Conservation (phyloP, 2,888 invertebrate genomes). For the Drosophila meridiana region DNA sequence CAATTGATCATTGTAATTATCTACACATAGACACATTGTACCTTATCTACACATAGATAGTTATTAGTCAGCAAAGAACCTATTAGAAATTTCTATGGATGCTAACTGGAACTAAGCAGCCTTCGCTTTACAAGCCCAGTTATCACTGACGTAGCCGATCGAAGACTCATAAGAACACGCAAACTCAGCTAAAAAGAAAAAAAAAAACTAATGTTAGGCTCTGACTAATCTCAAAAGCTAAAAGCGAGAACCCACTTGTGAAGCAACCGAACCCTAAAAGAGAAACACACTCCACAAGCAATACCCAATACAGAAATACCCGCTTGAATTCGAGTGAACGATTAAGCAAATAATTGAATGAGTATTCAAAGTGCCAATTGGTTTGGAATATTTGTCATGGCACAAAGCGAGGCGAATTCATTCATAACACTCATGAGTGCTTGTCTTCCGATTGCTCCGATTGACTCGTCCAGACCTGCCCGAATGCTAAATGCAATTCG, state of each 20-base stretch:
- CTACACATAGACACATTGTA: no score
- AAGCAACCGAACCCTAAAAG: neutral
- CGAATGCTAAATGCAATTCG: slow-evolving; percentile 1
- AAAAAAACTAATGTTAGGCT: neutral
- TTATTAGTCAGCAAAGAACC: neutral
- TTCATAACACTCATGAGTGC: slow-evolving; percentile 40
- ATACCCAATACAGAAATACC: slow-evolving; percentile 9
- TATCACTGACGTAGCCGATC: neutral
- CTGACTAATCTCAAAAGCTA: slow-evolving; percentile 9
- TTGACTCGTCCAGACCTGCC: neutral
- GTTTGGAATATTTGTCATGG: slow-evolving; percentile 20
- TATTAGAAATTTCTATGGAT: no score
- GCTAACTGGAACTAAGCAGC: no score
- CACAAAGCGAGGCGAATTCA: slow-evolving; percentile 34
- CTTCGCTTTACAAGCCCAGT: neutral
- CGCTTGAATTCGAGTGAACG: slow-evolving; percentile 13
- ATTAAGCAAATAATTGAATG: slow-evolving; percentile 31
- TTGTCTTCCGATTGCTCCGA: neutral
- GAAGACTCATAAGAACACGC: neutral
- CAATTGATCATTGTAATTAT: no score
- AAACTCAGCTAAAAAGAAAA: neutral
- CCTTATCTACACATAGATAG: neutral
- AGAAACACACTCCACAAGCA: neutral
- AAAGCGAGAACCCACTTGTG: neutral
- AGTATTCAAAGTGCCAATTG: slow-evolving; percentile 23